phyloP scores from a whole-genome alignment of 2,113 vertebrate genomes.

The Mastomys coucha region DNA sequence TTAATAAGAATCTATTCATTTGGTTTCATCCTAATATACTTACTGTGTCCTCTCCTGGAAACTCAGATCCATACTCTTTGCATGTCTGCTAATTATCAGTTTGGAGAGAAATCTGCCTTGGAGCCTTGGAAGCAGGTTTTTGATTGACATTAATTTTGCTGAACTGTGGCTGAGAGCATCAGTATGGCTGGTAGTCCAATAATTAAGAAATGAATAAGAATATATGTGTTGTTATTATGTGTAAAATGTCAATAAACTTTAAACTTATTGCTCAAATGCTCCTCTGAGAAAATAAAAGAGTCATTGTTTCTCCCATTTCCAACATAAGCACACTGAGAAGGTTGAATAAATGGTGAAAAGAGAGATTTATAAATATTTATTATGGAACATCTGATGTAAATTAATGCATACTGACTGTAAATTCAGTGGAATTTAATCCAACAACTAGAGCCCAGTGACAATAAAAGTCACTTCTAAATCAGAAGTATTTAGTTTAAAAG shows the following conservation, averaged over 20 bases:
- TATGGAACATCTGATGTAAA: background rate
- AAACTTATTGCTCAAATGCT: background rate
- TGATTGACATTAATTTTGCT: background rate
- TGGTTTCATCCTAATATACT: background rate
- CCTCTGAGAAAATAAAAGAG: background rate
- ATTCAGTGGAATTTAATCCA: background rate
- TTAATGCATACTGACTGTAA: background rate
- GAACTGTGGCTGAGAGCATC: background rate
- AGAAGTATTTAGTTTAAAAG: background rate
- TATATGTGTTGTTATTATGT: background rate
- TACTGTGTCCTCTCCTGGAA: background rate
- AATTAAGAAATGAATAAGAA: background rate
- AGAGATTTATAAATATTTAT: background rate
- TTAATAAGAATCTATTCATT: background rate
- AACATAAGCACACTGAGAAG: background rate
- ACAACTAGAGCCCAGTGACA: background rate
- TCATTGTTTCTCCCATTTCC: background rate
- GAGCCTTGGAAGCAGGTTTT: rapidly evolving
- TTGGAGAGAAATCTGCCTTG: background rate
- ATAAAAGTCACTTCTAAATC: background rate
- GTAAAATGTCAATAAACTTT: background rate
- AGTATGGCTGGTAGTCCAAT: background rate
- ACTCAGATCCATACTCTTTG: background rate
- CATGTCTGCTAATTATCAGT: background rate
- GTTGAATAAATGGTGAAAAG: too few relatives aligned